Evolutionary conservation across 2,113 vertebrate species (phyloP), one percentile per base, ranked within the genome.

Genomic region (Oophaga pumilio): DNA sequence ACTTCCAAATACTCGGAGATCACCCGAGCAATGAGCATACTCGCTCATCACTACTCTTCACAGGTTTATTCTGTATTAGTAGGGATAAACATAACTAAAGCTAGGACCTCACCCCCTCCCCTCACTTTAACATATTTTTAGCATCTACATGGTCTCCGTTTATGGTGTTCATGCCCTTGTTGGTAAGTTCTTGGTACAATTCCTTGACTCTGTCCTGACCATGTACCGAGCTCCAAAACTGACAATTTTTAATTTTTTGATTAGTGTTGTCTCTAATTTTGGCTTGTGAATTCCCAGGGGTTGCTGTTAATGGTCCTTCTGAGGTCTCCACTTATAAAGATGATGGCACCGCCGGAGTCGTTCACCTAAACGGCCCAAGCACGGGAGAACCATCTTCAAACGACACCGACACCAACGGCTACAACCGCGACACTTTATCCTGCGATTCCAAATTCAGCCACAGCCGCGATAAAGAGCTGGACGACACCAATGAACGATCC

Each of bases 341-440:
- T 33, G 96, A 96, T 89, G 89, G 91, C 0, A 97, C 95, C 85
- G 9, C 78, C 0, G 96, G 96, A 90, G 89, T 91, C 0, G 12
- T 93, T 84, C 96, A 95, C 49, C 59, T 93, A n/a, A 97, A 97
- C 0, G 96, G 97, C 74, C 96, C 97, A 6, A 95, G 93, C 56
- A 91, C 57, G 2, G 91, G 88, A 71, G 94, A 93, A 83, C 88
- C 94, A 0, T 89, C 94, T 28, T 93, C 92, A 76, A 0, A 68
- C 0, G 97, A 97, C 84, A 93, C 87, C 86, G 96, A 96, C 62
- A 95, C 95, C 14, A 98, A 98, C 50, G 97, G 96, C 10, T 97
- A 95, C 86, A 95, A 95, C 8, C 89, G 91, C 57, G 89, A 94
- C 53, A 91, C 57, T n/a, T 92, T 94, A 15, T n/a, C 90, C 77